A percentile compares a stretch with the other conserved stretches of the same genome.
Evolutionary conservation across 2,113 vertebrate species (phyloP).

Genomic region (Centropus unirufus): DNA sequence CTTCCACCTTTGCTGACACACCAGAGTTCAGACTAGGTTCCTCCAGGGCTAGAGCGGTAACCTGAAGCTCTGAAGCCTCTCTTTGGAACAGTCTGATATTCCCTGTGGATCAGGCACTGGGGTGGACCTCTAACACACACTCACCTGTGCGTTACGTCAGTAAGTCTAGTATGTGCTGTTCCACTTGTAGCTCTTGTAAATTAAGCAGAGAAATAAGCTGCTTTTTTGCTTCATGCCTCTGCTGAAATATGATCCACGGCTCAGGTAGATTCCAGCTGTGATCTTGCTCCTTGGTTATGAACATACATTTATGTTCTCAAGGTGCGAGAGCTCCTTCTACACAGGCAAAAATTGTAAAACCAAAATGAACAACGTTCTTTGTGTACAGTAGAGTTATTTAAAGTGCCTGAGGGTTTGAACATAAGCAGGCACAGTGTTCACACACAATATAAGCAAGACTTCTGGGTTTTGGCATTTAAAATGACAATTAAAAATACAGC

Average conservation of each 20-base stretch:
- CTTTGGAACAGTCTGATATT: not conserved
- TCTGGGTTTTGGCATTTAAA: slow-evolving; percentile 70
- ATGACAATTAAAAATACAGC: slow-evolving; percentile 68
- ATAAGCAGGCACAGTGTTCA: slow-evolving; percentile 72
- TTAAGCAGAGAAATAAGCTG: not conserved
- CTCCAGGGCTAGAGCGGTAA: not conserved
- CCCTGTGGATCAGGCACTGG: slow-evolving; percentile 34
- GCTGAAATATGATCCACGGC: slow-evolving; percentile 42
- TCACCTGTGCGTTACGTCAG: slow-evolving; percentile 65
- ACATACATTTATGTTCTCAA: slow-evolving; percentile 47
- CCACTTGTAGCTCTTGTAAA: slow-evolving; percentile 26
- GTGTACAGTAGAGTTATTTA: slow-evolving; percentile 76
- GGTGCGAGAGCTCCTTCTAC: slow-evolving; percentile 51
- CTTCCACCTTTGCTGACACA: slow-evolving; percentile 29
- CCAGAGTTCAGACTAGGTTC: not conserved
- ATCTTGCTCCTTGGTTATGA: slow-evolving; percentile 55
- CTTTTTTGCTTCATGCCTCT: not conserved
- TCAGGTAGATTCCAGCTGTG: slow-evolving; percentile 67
- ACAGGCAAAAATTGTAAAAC: slow-evolving; percentile 74
- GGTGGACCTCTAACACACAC: slow-evolving; percentile 8
- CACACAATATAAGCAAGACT: slow-evolving; percentile 60
- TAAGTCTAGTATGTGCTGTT: not conserved
- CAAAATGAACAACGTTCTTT: slow-evolving; percentile 75
- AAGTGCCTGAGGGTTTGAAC: slow-evolving; percentile 77
- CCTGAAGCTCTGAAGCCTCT: not conserved